Base-by-base conservation (phyloP, 1,140 invertebrate species). In the Halictus rubicundus region DNA sequence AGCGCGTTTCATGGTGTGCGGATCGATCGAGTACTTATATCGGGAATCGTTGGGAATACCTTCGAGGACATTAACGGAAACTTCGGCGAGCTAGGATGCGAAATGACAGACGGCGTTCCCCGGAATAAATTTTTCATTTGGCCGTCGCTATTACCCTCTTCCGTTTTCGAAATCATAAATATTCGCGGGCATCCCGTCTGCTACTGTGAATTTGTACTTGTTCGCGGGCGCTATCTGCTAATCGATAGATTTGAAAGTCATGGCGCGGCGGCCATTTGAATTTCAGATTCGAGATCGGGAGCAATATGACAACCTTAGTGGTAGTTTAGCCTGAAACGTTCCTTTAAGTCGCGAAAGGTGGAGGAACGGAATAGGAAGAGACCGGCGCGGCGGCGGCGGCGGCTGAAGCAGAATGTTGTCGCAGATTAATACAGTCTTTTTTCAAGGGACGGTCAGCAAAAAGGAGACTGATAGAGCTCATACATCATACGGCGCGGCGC, bases 201-300 rank as follows among this genome's bases (percentile, higher is more conserved):
- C 66, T 52, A 68, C 57, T 68, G 70, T 61, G 82, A 78, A 87
- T 87, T 84, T 83, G 85, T 87, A 87, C 78, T 80, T 83, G 54
- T 59, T 60, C 61, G 64, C 69, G 68, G 32, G 74, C 64, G 57
- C 69, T 80, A 80, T 78, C 70, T 73, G 81, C 81, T 83, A 86
- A 87, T 87, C 85, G 84, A 86, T 86, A 86, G 84, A 87, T 86
- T 87, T 87, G 84, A 87, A 87, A 86, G 84, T 87, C 85, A 87
- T 87, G 85, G 70, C 77, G 75, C 59, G 70, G 32, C 74, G 73
- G 57, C 49, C 68, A 86, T 86, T 87, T 87, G 81, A 86, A 87
- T 84, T 87, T 87, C 81, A 87, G 77, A 87, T 85, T 78, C 57
- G 80, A 65, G 72, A 85, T 86, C 83, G 81, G 77, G 81, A 71